Conservation (phyloP, 2,888 invertebrate genomes). For the Balanococcus diminutus region DNA sequence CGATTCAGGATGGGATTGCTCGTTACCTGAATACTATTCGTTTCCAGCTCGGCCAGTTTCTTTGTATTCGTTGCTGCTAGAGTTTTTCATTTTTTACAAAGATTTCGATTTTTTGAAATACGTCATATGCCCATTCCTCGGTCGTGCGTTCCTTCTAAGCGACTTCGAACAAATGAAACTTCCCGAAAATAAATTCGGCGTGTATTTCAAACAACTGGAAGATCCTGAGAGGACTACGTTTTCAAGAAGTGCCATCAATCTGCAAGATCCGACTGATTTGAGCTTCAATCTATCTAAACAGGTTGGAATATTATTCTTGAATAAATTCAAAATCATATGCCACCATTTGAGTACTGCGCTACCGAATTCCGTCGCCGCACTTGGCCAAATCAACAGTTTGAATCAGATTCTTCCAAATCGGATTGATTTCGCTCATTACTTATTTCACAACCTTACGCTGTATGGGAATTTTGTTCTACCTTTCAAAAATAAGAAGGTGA, state of each 20-base stretch:
- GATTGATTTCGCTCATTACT: too few relatives aligned
- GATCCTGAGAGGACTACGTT: background rate
- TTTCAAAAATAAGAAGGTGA: too few relatives aligned
- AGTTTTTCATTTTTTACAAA: conserved; percentile 26
- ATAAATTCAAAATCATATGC: conserved; percentile 24
- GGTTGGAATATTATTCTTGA: background rate
- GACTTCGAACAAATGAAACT: background rate
- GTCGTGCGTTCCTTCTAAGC: background rate
- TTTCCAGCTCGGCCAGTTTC: background rate
- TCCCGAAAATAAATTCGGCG: background rate
- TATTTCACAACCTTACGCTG: too few relatives aligned
- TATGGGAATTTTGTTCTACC: too few relatives aligned
- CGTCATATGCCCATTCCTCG: conserved; percentile 3
- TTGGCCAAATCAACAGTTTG: too few relatives aligned
- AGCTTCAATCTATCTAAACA: background rate
- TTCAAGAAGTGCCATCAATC: background rate
- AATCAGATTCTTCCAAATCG: too few relatives aligned
- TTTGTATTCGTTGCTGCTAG: background rate
- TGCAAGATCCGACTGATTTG: background rate
- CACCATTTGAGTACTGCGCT: background rate
- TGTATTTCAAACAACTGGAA: background rate
- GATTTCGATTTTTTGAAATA: too few relatives aligned
- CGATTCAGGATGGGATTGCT: conserved; percentile 35
- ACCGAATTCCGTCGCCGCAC: background rate
- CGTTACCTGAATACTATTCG: background rate